Evolutionary conservation across 1,140 invertebrate species (phyloP).

Genomic region (Mizuhopecten yessoensis): DNA sequence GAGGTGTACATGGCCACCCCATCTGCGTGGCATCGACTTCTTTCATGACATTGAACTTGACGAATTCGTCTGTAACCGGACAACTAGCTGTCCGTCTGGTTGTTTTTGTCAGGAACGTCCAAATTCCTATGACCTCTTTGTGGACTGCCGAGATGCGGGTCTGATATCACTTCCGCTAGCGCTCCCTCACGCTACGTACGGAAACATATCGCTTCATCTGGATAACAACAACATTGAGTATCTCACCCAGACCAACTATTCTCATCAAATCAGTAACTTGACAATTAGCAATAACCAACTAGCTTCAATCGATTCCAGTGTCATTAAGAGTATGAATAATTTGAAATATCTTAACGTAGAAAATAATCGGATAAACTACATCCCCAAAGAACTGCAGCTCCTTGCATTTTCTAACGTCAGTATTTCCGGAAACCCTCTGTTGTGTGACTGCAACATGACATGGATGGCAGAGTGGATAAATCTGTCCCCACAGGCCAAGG

Average conservation of each 20-base stretch:
- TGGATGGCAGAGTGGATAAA: constrained; percentile 65
- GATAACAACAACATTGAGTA: constrained; percentile 59
- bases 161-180: constrained; percentile 61
- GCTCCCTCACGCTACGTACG: constrained; percentile 14
- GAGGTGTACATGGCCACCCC: constrained; percentile 56
- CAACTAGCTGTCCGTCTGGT: constrained; percentile 60
- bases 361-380: constrained; percentile 46
- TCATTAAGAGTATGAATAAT: constrained; percentile 44
- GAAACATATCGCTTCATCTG: constrained; percentile 58
- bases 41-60: constrained; percentile 60
- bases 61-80: constrained; percentile 65
- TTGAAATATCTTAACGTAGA: constrained; percentile 52
- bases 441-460: constrained; percentile 63
- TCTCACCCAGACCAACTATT: constrained; percentile 59
- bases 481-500: constrained; percentile 44
- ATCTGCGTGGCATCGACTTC: constrained; percentile 51
- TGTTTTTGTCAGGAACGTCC: constrained; percentile 67
- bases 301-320: constrained; percentile 45
- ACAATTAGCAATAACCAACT: constrained; percentile 63
- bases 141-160: constrained; percentile 59
- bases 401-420: constrained; percentile 46
- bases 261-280: constrained; percentile 51
- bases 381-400: constrained; percentile 57
- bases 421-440: constrained; percentile 52
- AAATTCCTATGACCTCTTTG: constrained; percentile 46